Base-by-base conservation (phyloP, 2,888 invertebrate genomes). In the Aethes cnicana region DNA sequence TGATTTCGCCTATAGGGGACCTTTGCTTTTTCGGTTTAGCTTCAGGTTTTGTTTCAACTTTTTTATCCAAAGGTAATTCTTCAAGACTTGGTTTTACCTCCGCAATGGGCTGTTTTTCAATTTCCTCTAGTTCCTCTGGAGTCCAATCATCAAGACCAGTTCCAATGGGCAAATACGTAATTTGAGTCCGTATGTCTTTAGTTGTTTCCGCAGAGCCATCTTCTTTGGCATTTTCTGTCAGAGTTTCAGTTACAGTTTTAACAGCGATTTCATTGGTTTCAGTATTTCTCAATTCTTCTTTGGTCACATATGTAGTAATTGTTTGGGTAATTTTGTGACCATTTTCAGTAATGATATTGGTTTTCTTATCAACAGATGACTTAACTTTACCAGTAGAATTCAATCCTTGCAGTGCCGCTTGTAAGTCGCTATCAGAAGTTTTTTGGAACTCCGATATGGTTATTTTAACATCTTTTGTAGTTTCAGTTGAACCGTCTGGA, bases 401-500 rank as follows among this genome's bases (percentile, higher is more conserved):
- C 16, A 70, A 79, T 56, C 80, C 91, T 78, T 75, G 82, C 66
- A 87, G 72, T 47, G 79, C 91, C 61, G 73, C 91, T 79, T 83
- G 90, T 71, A 76, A 69, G 59, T 87, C 80, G 64, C 77, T 84
- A 43, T 88, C 81, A 11, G 87, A 82, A 9, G 87, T 85, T 61
- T 84, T 85, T 63, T 90, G 90, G 55, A 78, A 84, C 68, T 90
- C 90, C 0, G 90, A 90, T 54, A 90, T 82, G 1, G 90, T 90
- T 33, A 90, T 86, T 73, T 90, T 90, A 1, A 89, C 84, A 57
- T 90, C 90, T 74, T 87, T 90, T 0, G 89, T 90, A 3, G 90
- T 90, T 72, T 92, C 91, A 39, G 90, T 87, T 2, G 92, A 90
- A 20, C 91, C 91, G 64, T 91, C 90, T 1, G 90, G 87, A 61